Base-by-base conservation (phyloP, 1,140 invertebrate genomes). In the Acromyrmex echinatior region DNA sequence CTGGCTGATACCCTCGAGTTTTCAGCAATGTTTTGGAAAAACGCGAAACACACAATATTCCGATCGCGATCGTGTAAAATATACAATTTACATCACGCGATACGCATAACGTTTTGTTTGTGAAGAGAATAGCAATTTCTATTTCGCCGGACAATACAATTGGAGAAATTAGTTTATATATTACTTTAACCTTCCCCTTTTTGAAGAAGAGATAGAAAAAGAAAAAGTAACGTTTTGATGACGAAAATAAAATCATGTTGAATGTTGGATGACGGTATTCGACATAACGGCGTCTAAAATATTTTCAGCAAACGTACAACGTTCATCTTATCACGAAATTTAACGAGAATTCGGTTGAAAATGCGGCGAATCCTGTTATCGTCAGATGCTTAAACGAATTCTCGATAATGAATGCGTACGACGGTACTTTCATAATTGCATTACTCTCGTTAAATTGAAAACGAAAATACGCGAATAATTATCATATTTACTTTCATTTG, bases 271-370 rank as follows among this genome's bases (percentile, higher is more conserved):
- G 6, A 35, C 18, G 18, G 18, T 35, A 58, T 35, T 21, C 14
- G 18, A 10, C 25, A 62, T 0, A 31, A 56, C 2, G 14, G 3
- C 56, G 25, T 74, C 18, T 62, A 21, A 82, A 84, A 62, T 62
- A 56, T 74, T 74, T 73, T 49, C 68, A 28, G 6, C 31, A 74
- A 84, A 74, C 18, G 18, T 39, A 39, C 12, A 25, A 21, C 39
- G 25, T 82, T 82, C 31, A 45, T 14, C 5, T n/a, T 71, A n/a
- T 84, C 25, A 70, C 25, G 56, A 74, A 62, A 74, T 84, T 84
- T 60, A 45, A 18, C 7, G 39, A n/a, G 60, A 84, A 62, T 74
- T 74, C 18, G 12, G 31, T 58, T 14, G 21, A 10, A n/a, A 58
- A 82, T 49, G 31, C 66, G 79, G 35, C 14, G 14, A 74, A 62